Conservation (phyloP, 2,888 invertebrate genomes). For the Amaurobius ferox region DNA sequence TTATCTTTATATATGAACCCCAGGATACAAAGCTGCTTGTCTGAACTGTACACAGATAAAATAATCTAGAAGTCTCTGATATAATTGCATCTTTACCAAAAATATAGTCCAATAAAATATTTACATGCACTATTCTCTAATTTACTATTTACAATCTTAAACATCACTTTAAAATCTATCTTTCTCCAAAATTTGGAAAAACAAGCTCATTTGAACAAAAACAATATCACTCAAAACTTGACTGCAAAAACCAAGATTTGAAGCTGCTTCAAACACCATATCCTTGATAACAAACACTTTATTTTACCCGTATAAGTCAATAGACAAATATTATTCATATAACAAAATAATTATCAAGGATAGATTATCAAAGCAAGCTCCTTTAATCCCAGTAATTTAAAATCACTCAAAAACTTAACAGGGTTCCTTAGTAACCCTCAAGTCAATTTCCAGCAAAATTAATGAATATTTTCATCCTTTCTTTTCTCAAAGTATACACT, state of each 20-base stretch:
- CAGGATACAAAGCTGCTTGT: background rate
- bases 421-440: too few relatives aligned
- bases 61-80: slow-evolving; percentile 15
- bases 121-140: background rate
- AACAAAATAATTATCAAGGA: background rate
- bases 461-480: too few relatives aligned
- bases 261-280: background rate
- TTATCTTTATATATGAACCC: background rate
- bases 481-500: too few relatives aligned
- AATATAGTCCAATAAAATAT: slow-evolving; percentile 3
- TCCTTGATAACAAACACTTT: slow-evolving; percentile 4
- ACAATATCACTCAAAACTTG: slow-evolving; percentile 18
- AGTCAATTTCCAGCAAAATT: too few relatives aligned
- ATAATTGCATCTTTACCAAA: background rate
- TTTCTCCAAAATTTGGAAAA: background rate
- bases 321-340: slow-evolving; percentile 4
- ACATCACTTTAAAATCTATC: background rate
- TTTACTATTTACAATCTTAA: slow-evolving; percentile 2
- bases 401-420: too few relatives aligned
- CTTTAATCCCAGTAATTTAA: too few relatives aligned
- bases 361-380: too few relatives aligned
- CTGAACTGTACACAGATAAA: slow-evolving; percentile 14
- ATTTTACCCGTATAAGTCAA: slow-evolving; percentile 2
- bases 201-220: slow-evolving; percentile 6
- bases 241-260: background rate